Conservation (phyloP, 2,888 invertebrate species). For the Mythimna albipuncta region DNA sequence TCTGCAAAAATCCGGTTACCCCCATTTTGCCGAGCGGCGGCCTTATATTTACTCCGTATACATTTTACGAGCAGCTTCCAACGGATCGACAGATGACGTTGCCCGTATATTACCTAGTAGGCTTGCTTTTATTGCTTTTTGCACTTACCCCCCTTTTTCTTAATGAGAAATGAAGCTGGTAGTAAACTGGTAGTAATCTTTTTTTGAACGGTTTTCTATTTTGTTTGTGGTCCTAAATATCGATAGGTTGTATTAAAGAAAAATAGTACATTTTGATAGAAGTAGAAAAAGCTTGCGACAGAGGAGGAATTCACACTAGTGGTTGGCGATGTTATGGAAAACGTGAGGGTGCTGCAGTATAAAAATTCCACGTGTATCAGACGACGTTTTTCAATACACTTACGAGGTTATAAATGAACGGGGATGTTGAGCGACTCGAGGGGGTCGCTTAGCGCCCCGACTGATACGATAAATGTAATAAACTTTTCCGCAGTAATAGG, state of each 20-base stretch:
- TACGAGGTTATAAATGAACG: no score
- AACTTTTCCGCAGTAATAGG: no score
- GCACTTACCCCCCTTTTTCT: conserved; percentile 58
- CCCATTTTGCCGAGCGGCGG: conserved; percentile 22
- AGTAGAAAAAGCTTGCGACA: no score
- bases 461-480: no score
- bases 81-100: conserved; percentile 71
- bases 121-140: conserved; percentile 61
- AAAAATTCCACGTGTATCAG: no score
- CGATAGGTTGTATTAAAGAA: not conserved
- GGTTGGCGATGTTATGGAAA: no score
- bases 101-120: conserved; percentile 69
- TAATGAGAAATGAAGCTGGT: conserved; percentile 62
- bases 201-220: conserved; percentile 4
- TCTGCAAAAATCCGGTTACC: conserved; percentile 40
- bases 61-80: conserved; percentile 72
- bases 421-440: no score
- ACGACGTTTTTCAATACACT: no score
- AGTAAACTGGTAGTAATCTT: not conserved
- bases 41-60: conserved; percentile 65
- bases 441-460: no score
- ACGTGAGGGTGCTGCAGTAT: no score
- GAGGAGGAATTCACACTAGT: no score
- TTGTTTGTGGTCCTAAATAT: not conserved
- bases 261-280: no score